Conservation (phyloP, 1,140 invertebrate species). For the Zaprionus tsacasi region DNA sequence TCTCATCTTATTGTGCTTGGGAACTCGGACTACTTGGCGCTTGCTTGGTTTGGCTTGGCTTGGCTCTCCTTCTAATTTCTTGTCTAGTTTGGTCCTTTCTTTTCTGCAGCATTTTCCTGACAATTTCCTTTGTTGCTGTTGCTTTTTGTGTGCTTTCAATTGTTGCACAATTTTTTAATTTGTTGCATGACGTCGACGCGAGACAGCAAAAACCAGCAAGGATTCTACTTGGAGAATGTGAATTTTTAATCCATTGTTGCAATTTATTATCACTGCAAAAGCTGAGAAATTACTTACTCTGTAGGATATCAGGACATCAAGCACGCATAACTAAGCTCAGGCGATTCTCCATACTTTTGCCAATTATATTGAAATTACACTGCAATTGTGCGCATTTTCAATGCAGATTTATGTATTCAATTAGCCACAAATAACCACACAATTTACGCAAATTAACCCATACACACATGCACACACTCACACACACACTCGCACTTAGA, state of each 20-base stretch:
- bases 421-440: slow-evolving; percentile 75
- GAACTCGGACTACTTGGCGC: slow-evolving; percentile 48
- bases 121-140: slow-evolving; percentile 56
- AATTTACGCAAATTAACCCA: slow-evolving; percentile 62
- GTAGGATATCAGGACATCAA: background rate
- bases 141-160: slow-evolving; percentile 71
- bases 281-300: slow-evolving; percentile 16
- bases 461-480: slow-evolving; percentile 10
- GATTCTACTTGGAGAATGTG: slow-evolving; percentile 37
- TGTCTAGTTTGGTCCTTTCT: slow-evolving; percentile 42
- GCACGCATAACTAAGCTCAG: background rate
- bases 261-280: slow-evolving; percentile 26
- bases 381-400: slow-evolving; percentile 41
- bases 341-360: slow-evolving; percentile 20
- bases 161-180: slow-evolving; percentile 82
- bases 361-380: slow-evolving; percentile 63
- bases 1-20: slow-evolving; percentile 69
- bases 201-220: slow-evolving; percentile 33
- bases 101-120: slow-evolving; percentile 68
- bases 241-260: slow-evolving; percentile 64
- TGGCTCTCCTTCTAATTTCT: slow-evolving; percentile 68
- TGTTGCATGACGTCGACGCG: slow-evolving; percentile 58
- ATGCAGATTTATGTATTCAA: slow-evolving; percentile 68
- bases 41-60: slow-evolving; percentile 65
- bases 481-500: slow-evolving; percentile 21